Base-by-base conservation (phyloP, 1,140 invertebrate genomes). In the Nixonia krombeini region DNA sequence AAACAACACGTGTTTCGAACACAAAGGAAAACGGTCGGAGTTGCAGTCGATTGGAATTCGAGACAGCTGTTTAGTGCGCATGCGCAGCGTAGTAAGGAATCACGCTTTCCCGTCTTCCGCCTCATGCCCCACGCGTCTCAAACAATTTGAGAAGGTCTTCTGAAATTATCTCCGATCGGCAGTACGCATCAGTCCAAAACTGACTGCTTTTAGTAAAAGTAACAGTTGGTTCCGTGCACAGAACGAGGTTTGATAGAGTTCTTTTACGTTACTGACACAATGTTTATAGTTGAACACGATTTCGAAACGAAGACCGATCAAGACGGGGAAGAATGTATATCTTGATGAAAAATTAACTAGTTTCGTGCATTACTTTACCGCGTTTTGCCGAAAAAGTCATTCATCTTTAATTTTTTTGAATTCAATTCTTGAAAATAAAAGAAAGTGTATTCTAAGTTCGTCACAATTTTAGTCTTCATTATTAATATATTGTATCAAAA, bases 161-260 rank as follows among this genome's bases (percentile, higher is more conserved):
- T n/a, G n/a, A n/a, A n/a, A n/a, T n/a, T n/a, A n/a, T n/a, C n/a
- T n/a, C n/a, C n/a, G n/a, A n/a, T n/a, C n/a, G n/a, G n/a, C n/a
- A n/a, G 18, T 25, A 33, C 59, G 35, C 47, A 38, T 40, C 51
- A 68, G 64, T 68, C 7, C 26, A 51, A 50, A 51, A 61, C 50
- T 38, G 56, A 42, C 64, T 67, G 56, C 64, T 67, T 66, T 66
- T 58, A 66, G 49, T 53, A 28, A 56, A 59, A 42, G 56, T 46
- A 51, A 49, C 44, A 50, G 61, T 61, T n/a, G n/a, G n/a, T 58
- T 41, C 44, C 9, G 16, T 15, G 29, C 12, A 13, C 0, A 8
- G 29, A 7, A 51, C 13, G 45, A 35, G 23, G 50, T 53, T 49
- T 12, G 47, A 49, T 35, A 42, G 37, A 65, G n/a, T 12, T 3